These are phyloP conservation scores for Fundulus diaphanus DNA, from an alignment of 2,797 vertebrate species.

Conservation along the genomic window DNA sequence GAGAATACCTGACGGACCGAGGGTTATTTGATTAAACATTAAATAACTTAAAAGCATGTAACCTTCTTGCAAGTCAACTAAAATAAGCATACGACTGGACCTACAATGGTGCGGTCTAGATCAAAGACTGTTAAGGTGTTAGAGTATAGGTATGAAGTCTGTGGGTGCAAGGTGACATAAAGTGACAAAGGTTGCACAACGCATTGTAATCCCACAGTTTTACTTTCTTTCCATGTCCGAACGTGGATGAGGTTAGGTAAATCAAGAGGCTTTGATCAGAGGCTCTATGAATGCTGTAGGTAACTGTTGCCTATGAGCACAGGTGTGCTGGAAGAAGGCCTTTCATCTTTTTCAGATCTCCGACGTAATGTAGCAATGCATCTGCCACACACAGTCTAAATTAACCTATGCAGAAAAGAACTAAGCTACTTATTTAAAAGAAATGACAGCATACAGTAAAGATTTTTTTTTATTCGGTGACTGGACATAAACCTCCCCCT, in stretches of 20 bases:
- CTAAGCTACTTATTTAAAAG: not conserved
- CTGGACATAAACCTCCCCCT: not conserved
- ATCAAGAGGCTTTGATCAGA: constrained; percentile 43
- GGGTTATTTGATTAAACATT: too few species aligned
- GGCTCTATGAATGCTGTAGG: constrained; percentile 1
- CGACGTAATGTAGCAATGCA: constrained; percentile 2
- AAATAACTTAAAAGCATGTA: too few species aligned
- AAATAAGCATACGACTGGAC: too few species aligned
- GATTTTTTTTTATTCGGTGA: not conserved
- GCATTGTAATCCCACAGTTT: constrained; percentile 1
- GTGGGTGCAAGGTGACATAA: not conserved
- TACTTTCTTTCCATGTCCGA: constrained; percentile 6
- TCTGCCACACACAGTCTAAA: not conserved
- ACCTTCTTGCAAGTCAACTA: too few species aligned
- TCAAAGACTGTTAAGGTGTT: too few species aligned
- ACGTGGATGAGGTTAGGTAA: not conserved
- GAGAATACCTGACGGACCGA: too few species aligned
- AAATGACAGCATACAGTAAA: not conserved
- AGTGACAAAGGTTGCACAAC: not conserved
- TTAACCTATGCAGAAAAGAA: not conserved
- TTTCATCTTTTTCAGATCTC: constrained; percentile 53
- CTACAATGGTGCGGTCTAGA: too few species aligned
- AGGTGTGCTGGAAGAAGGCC: constrained; percentile 30
- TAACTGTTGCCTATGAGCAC: not conserved
- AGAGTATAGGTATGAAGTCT: not conserved